Base-by-base conservation (phyloP, 37 sponge, comb jelly and placozoan species). In the Axinella damicornis region DNA sequence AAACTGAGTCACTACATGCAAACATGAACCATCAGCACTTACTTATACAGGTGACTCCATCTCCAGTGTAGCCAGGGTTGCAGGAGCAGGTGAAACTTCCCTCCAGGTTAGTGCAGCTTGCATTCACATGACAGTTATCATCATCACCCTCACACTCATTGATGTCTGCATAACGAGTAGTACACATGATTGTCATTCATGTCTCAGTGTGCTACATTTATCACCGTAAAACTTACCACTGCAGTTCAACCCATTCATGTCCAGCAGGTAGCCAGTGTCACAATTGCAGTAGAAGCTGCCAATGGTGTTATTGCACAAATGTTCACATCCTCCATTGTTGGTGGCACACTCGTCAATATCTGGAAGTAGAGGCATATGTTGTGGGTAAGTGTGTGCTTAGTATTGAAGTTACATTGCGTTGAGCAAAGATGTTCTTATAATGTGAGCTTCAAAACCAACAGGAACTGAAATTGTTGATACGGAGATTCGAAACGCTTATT, bases 61-160 rank as follows among this genome's bases (percentile, higher is more conserved):
- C 64, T 28, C 83, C 73, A 40, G 73, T 62, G 58, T 70, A 87
- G 28, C 87, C 87, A 53, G 19, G 53, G 37, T 60, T 24, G 73
- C 87, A 87, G 22, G 55, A 56, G 53, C 87, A 87, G 13, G 4
- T 41, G 39, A 37, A 71, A 24, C 64, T 81, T 2, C 89, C 89
- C 32, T 30, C 40, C 19, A 28, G 34, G 33, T 69, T 72, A 63
- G 40, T 56, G 32, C 85, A 85, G 6, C 13, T 37, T 20, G 39
- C 81, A 80, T 80, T 80, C 21, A 17, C 22, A 53, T 59, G 21
- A 59, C 83, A 83, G 12, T 27, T 62, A 32, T 73, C 40, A 19
- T 27, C 25, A 5, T n/a, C 87, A 59, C 2, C 28, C 14, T 38
- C 53, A 39, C 83, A 83, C 34, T 83, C 83, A 62, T 83, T 39